phyloP scores from a whole-genome alignment of 1,140 invertebrate species.

The Diorhabda sublineata region DNA sequence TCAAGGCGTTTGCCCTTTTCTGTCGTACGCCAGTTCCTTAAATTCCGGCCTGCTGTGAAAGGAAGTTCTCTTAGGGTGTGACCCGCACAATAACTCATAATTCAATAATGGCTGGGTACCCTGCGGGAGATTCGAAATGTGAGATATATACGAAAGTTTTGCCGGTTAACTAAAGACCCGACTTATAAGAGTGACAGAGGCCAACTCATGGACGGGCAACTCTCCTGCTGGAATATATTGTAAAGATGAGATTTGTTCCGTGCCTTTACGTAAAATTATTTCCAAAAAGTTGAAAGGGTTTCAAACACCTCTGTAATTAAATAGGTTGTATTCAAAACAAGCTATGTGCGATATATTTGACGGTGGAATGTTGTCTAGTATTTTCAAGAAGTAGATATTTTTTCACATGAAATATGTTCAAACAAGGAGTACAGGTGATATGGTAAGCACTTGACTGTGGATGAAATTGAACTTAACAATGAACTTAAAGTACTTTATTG shows the following conservation, averaged over 20 bases:
- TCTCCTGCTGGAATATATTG: slow-evolving; percentile 11
- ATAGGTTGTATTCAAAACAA: too few species aligned
- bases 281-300: too few species aligned
- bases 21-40: background rate
- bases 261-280: background rate
- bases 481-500: too few species aligned
- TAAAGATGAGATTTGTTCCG: slow-evolving; percentile 14
- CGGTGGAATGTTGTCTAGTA: too few species aligned
- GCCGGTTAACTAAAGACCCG: slow-evolving; percentile 8
- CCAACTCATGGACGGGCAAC: slow-evolving; percentile 1
- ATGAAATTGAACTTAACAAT: too few species aligned
- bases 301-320: too few species aligned
- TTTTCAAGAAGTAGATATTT: too few species aligned
- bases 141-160: slow-evolving; percentile 15
- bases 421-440: too few species aligned
- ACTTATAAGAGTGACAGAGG: slow-evolving; percentile 1
- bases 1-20: background rate
- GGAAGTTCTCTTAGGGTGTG: slow-evolving; percentile 13
- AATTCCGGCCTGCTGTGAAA: background rate
- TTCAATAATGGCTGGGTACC: slow-evolving; percentile 18
- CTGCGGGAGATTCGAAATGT: slow-evolving; percentile 17
- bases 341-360: too few species aligned
- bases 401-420: too few species aligned
- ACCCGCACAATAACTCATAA: slow-evolving; percentile 21
- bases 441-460: too few species aligned